Evolutionary conservation across 2,888 invertebrate species (phyloP).

Genomic region (Fragum whitleyi): DNA sequence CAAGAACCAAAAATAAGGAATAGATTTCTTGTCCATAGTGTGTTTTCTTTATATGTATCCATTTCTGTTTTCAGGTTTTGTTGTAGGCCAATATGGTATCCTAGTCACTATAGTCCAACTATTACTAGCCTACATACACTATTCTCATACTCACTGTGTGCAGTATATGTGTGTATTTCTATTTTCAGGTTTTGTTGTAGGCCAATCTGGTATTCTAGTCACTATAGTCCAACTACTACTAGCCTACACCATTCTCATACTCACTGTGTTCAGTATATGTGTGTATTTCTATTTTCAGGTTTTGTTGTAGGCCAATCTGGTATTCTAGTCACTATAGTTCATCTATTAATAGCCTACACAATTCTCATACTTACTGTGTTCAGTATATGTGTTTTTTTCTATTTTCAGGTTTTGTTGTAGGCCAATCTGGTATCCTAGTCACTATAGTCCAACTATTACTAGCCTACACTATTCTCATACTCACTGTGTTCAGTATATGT

Average conservation of each 20-base stretch:
- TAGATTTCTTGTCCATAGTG: too few relatives aligned
- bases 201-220: conserved; percentile 96
- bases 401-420: conserved; percentile 95
- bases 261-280: conserved; percentile 98
- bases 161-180: too few relatives aligned
- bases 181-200: conserved; percentile 97
- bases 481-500: conserved; percentile 98
- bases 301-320: conserved; percentile 99
- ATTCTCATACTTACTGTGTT: conserved; percentile 98
- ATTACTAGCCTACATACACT: conserved; percentile 94
- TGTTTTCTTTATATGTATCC: too few relatives aligned
- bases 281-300: conserved; percentile 90
- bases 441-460: conserved; percentile 95
- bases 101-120: conserved; percentile 94
- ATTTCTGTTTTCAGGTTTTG: too few relatives aligned
- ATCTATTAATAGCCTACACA: conserved; percentile 96
- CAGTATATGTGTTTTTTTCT: conserved; percentile 93
- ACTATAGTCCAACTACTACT: conserved; percentile 94
- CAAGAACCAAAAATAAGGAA: too few relatives aligned
- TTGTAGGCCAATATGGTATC: conserved; percentile 98
- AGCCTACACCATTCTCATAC: conserved; percentile 97
- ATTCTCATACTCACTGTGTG: conserved; percentile 98
- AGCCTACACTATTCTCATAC: conserved; percentile 97
- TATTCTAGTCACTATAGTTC: conserved; percentile 92
- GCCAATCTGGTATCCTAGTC: conserved; percentile 96